phyloP scores from a whole-genome alignment of 2,888 invertebrate species.

The Cheilosia pagana region DNA sequence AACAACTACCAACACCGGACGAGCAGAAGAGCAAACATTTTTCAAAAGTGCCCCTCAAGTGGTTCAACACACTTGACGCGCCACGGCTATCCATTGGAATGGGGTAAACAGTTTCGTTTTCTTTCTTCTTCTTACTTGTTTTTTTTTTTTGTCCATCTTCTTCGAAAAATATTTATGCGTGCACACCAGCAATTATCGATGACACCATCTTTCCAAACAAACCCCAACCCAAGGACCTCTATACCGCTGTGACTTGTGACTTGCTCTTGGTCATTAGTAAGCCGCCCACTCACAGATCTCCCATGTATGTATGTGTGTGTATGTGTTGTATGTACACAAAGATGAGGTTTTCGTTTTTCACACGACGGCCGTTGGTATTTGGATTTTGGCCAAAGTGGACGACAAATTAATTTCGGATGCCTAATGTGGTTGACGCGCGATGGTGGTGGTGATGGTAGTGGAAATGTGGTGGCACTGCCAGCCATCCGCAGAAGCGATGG shows the following conservation, averaged over 20 bases:
- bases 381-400: slow-evolving; percentile 44
- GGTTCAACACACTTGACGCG: slow-evolving; percentile 38
- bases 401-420: slow-evolving; percentile 72
- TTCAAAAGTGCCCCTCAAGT: slow-evolving; percentile 61
- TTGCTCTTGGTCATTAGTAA: slow-evolving; percentile 65
- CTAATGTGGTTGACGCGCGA: slow-evolving; percentile 49
- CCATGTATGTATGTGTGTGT: neutral
- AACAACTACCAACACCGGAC: slow-evolving; percentile 20
- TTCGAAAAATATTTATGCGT: slow-evolving; percentile 62
- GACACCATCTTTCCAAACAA: slow-evolving; percentile 72
- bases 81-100: slow-evolving; percentile 13
- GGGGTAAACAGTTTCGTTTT: slow-evolving; percentile 37
- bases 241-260: slow-evolving; percentile 49
- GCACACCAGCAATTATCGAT: slow-evolving; percentile 73
- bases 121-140: neutral
- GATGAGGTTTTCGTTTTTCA: slow-evolving; percentile 40
- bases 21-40: slow-evolving; percentile 62
- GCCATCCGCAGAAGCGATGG: slow-evolving; percentile 37
- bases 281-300: slow-evolving; percentile 58
- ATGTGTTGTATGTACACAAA: neutral
- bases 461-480: slow-evolving; percentile 16
- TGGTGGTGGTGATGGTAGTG: slow-evolving; percentile 8
- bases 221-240: slow-evolving; percentile 55
- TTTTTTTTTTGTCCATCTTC: slow-evolving; percentile 7
- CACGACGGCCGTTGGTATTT: slow-evolving; percentile 1